Evolutionary conservation across 2,797 vertebrate genomes (phyloP), one percentile per base, ranked within the genome.

Genomic region (Smutsia gigantea): DNA sequence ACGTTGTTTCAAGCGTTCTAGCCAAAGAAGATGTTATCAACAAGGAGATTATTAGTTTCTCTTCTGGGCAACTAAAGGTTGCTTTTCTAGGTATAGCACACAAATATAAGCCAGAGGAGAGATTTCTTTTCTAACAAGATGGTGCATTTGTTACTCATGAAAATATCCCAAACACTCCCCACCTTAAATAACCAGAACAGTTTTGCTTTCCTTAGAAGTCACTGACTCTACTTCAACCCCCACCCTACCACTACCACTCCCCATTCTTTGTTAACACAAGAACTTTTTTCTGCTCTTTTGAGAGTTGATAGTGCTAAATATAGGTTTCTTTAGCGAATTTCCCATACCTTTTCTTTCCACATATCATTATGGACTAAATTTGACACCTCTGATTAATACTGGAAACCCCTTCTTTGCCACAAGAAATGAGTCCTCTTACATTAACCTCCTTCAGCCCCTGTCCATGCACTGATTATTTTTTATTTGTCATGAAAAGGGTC

Each of bases 1-100:
- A 94, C 83, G 49, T 53, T 42, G 53, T 37, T 87, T 57, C 82
- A 88, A 78, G 34, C 72, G 46, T 95, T 96, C 93, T 51, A 81
- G 69, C 39, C 57, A 74, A 93, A 88, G 31, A 79, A 46, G 46
- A 46, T 46, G 46, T 46, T 46, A 46, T 71, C 18, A 79, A n/a
- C 46, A 68, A 46, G 49, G 83, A 68, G 7, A 53, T 55, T 88
- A 74, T 85, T 89, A 71, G 27, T 11, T 96, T 84, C 94, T 42
- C 42, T 49, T 93, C 27, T 63, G 14, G 49, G 39, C 17, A 93
- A 87, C 14, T 81, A 55, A 96, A 64, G 9, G 1, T 84, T 94
- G 23, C 18, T 87, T 37, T 96, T 93, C 72, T 95, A 75, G 29
- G 23, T 68, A 75, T 59, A 27, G 15, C 51, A 92, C 31, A 86